Conservation (phyloP, 2,797 vertebrate genomes). For the Dryobates pubescens region DNA sequence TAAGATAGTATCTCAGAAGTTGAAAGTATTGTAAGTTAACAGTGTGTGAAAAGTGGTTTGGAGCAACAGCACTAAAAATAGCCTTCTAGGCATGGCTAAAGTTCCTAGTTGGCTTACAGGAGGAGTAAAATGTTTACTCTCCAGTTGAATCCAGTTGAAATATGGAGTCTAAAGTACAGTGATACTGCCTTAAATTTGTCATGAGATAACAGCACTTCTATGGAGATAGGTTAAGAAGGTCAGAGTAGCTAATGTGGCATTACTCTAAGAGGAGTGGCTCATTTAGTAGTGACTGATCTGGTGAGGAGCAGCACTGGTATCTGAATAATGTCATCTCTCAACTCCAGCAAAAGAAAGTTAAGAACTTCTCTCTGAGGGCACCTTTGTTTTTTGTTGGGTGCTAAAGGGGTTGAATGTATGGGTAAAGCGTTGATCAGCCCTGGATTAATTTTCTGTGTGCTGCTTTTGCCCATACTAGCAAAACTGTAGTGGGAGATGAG, state of each 20-base stretch:
- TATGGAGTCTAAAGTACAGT: not conserved
- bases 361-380: not conserved
- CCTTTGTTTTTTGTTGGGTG: not conserved
- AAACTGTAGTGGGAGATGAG: not conserved
- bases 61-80: too few relatives aligned
- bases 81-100: too few relatives aligned
- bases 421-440: not conserved
- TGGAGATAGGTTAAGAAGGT: not conserved
- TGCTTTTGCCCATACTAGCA: not conserved
- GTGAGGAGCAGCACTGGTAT: not conserved
- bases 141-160: not conserved
- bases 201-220: not conserved
- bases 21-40: too few relatives aligned
- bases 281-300: not conserved
- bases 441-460: not conserved
- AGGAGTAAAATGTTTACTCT: not conserved
- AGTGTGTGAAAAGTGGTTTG: too few relatives aligned
- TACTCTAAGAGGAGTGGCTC: not conserved
- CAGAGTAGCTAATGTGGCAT: not conserved
- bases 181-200: not conserved
- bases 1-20: not conserved
- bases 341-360: not conserved
- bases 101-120: too few relatives aligned
- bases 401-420: not conserved
- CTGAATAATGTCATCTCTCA: not conserved